Conservation (phyloP, 2,113 vertebrate genomes). For the Trochalopteron elliotii region DNA sequence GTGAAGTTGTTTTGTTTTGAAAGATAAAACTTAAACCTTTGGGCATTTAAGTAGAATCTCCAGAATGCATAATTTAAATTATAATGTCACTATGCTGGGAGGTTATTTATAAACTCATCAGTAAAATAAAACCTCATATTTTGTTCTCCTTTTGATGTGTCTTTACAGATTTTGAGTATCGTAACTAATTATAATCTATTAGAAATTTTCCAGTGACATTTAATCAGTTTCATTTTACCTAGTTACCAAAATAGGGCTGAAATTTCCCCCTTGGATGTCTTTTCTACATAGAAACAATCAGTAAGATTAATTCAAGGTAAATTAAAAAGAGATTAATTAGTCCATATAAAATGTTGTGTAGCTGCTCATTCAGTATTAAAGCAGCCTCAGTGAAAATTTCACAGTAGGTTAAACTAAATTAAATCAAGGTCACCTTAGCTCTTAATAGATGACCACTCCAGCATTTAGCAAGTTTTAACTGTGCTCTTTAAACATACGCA, state of each 20-base stretch:
- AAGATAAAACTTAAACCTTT: neutral
- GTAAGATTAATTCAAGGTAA: neutral
- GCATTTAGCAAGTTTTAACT: neutral
- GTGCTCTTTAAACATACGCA: neutral
- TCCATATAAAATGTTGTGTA: neutral
- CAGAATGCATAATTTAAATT: neutral
- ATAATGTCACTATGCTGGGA: neutral
- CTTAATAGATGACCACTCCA: neutral
- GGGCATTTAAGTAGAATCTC: neutral
- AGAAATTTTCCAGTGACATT: neutral
- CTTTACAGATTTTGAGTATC: neutral
- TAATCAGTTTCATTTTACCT: neutral
- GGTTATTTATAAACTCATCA: neutral
- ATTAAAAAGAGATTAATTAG: neutral
- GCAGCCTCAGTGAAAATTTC: neutral
- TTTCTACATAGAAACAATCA: neutral
- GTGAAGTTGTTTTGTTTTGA: neutral
- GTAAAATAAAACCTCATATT: neutral
- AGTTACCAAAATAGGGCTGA: neutral
- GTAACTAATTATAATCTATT: neutral
- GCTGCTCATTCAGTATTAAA: neutral
- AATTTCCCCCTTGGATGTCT: neutral
- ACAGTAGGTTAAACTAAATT: neutral
- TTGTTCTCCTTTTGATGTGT: neutral
- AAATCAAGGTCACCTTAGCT: neutral